Conservation (phyloP, 2,888 invertebrate species). For the Drosophila cyrtoloma region DNA sequence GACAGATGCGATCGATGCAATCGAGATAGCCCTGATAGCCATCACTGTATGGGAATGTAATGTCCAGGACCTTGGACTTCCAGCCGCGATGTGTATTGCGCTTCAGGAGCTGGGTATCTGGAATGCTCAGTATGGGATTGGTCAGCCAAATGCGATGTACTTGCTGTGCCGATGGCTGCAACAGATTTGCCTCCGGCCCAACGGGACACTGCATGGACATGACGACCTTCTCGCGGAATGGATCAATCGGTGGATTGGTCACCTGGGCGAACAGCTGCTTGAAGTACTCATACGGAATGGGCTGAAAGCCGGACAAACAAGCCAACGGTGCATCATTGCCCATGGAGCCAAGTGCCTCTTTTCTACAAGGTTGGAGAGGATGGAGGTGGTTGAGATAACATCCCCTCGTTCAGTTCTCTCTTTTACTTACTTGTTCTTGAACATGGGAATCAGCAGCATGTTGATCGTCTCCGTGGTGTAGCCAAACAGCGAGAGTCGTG, state of each 20-base stretch:
- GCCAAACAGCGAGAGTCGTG: constrained; percentile 94
- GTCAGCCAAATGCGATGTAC: constrained; percentile 95
- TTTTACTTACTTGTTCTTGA: constrained; percentile 93
- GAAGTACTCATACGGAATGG: constrained; percentile 98
- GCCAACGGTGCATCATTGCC: constrained; percentile 99
- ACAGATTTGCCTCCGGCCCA: constrained; percentile 97
- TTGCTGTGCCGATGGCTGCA: constrained; percentile 95
- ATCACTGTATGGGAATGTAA: constrained; percentile 92
- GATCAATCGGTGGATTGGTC: constrained; percentile 99
- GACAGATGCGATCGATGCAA: constrained; percentile 92
- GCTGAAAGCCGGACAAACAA: constrained; percentile 97
- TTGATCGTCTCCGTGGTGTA: constrained; percentile 98
- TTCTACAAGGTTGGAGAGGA: constrained; percentile 87
- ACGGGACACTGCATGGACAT: constrained; percentile 99
- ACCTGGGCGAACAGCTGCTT: constrained; percentile 99
- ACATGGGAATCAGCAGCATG: constrained; percentile 97
- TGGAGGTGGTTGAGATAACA: too few relatives aligned
- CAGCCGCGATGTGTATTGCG: constrained; percentile 93
- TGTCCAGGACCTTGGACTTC: constrained; percentile 94
- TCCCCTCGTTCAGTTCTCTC: neutral
- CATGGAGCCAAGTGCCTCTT: constrained; percentile 99
- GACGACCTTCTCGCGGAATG: constrained; percentile 98
- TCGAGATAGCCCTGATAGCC: constrained; percentile 91
- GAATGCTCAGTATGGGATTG: constrained; percentile 96
- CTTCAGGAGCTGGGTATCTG: constrained; percentile 95